phyloP scores from a whole-genome alignment of 2,888 invertebrate species.

The Sclerodermus sp. region DNA sequence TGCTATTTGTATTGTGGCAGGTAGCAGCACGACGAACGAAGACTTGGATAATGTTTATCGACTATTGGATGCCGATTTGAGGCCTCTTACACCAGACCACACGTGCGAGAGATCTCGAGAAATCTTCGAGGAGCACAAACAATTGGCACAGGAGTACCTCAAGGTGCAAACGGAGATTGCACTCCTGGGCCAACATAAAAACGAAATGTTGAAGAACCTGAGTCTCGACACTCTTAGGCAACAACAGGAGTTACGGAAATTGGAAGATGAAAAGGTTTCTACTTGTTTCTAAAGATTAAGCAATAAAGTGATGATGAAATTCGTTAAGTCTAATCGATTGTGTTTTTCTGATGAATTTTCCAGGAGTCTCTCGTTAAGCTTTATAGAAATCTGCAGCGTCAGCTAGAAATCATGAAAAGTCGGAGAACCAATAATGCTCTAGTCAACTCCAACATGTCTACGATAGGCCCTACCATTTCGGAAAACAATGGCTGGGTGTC shows the following conservation, averaged over 20 bases:
- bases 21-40: conserved; percentile 41
- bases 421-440: conserved; percentile 42
- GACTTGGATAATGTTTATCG: conserved; percentile 71
- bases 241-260: conserved; percentile 67
- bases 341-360: too few species aligned
- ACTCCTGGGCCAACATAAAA: conserved; percentile 76
- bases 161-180: conserved; percentile 86
- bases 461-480: conserved; percentile 30
- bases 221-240: conserved; percentile 61
- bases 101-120: conserved; percentile 76
- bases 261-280: conserved; percentile 74
- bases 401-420: conserved; percentile 62
- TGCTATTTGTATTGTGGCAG: conserved; percentile 17
- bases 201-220: conserved; percentile 66
- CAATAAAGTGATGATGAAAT: too few species aligned
- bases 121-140: conserved; percentile 86
- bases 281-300: too few species aligned
- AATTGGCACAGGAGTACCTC: conserved; percentile 85
- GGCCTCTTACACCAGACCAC: conserved; percentile 83
- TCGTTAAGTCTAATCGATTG: too few species aligned
- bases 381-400: conserved; percentile 68
- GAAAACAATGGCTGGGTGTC: conserved; percentile 62
- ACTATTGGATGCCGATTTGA: conserved; percentile 77
- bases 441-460: conserved; percentile 12
- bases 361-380: conserved; percentile 71